A percentile compares a stretch with the other conserved stretches of the same genome.
phyloP scores from a whole-genome alignment of 2,888 invertebrate species.

The Lasioglossum calceatum region DNA sequence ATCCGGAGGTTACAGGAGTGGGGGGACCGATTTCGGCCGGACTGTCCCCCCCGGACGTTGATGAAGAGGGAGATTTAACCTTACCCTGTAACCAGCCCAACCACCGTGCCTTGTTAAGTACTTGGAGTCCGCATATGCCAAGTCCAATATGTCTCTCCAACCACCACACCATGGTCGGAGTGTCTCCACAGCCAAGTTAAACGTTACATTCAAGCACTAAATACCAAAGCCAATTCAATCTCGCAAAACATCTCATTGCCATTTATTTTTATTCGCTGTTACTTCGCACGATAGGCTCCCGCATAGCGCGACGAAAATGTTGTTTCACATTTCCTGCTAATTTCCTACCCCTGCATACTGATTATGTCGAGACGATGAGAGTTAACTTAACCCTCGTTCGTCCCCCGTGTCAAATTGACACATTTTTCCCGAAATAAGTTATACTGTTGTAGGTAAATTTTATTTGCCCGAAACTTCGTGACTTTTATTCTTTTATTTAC shows the following conservation, averaged over 20 bases:
- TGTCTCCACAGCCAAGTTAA: conserved; percentile 61
- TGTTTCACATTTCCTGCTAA: background rate
- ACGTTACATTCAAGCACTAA: conserved; percentile 67
- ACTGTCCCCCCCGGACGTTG: conserved; percentile 83
- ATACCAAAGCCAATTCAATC: conserved; percentile 66
- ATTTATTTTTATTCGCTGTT: conserved; percentile 22
- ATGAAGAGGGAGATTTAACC: conserved; percentile 84
- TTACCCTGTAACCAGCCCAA: conserved; percentile 85
- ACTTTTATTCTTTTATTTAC: too few species aligned
- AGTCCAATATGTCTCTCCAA: conserved; percentile 72
- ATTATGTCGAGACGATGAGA: background rate
- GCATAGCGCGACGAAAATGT: background rate
- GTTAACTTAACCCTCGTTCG: background rate
- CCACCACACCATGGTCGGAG: conserved; percentile 65
- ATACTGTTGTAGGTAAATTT: too few species aligned
- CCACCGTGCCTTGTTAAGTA: conserved; percentile 82
- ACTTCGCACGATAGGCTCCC: background rate
- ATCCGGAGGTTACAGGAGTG: conserved; percentile 81
- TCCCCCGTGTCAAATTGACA: too few species aligned
- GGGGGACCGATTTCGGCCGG: conserved; percentile 82
- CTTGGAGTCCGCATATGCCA: conserved; percentile 77
- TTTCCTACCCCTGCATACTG: background rate
- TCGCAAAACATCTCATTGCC: conserved; percentile 41
- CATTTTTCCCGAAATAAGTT: too few species aligned
- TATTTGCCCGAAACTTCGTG: too few species aligned